A percentile compares a stretch with the other conserved stretches of the same genome.
phyloP scores from a whole-genome alignment of 2,797 vertebrate species.

The Bradypodion pumilum region DNA sequence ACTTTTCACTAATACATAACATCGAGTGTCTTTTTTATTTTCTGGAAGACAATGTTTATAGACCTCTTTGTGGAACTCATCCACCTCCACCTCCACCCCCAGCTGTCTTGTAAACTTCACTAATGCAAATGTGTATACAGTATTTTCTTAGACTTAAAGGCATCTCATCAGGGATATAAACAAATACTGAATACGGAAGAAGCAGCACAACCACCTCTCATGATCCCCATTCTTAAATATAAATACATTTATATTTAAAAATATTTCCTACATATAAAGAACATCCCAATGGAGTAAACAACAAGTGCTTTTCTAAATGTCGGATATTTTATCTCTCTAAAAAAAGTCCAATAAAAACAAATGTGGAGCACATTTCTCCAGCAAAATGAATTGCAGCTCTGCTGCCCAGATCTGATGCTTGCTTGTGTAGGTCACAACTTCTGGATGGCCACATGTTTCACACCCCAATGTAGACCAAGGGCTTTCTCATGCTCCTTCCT shows the following conservation, averaged over 20 bases:
- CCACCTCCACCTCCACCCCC: no score
- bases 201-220: neutral
- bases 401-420: constrained; percentile 22
- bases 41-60: constrained; percentile 8
- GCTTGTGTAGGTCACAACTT: neutral
- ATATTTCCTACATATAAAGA: neutral
- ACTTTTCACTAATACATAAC: constrained; percentile 41
- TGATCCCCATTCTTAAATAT: neutral
- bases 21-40: constrained; percentile 33
- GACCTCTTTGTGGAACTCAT: constrained; percentile 17
- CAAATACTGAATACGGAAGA: neutral
- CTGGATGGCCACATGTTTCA: no score
- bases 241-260: neutral
- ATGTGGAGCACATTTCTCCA: constrained; percentile 2
- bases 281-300: neutral
- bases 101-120: constrained; percentile 13
- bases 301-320: neutral
- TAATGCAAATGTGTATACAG: neutral
- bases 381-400: constrained; percentile 36
- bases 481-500: no score
- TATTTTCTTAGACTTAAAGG: accelerated
- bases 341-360: neutral
- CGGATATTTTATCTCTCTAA: constrained; percentile 22
- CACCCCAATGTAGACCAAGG: no score
- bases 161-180: neutral